A percentile compares a stretch with the other conserved stretches of the same genome.
phyloP scores from a whole-genome alignment of 2,888 invertebrate species.

The Maniola hyperantus region DNA sequence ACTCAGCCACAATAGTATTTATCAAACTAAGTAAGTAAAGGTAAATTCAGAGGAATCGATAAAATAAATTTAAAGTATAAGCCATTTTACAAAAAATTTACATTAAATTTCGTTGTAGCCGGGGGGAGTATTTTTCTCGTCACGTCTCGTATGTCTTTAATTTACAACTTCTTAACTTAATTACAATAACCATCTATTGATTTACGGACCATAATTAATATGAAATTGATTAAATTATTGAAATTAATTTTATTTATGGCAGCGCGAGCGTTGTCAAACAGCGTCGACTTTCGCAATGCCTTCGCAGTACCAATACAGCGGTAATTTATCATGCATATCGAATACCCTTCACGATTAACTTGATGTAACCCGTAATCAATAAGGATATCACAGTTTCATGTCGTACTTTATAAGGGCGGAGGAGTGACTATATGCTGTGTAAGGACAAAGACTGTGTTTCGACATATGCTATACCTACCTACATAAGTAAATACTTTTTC shows the following conservation, averaged over 20 bases:
- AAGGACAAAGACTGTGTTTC: neutral
- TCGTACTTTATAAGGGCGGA: conserved; percentile 14
- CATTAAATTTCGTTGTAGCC: neutral
- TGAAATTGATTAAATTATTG: conserved; percentile 27
- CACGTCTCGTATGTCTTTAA: conserved; percentile 9
- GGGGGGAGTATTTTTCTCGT: neutral
- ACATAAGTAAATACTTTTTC: neutral
- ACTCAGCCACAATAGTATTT: too few species aligned
- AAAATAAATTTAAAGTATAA: too few species aligned
- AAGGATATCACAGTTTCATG: conserved; percentile 27
- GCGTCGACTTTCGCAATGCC: conserved; percentile 5
- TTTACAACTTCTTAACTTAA: conserved; percentile 32
- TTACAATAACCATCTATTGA: conserved; percentile 25
- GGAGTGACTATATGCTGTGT: neutral
- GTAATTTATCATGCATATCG: conserved; percentile 32
- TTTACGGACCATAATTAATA: conserved; percentile 15
- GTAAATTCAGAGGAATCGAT: too few species aligned
- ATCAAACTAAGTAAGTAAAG: too few species aligned
- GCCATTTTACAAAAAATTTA: too few species aligned
- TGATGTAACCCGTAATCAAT: conserved; percentile 21
- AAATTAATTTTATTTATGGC: conserved; percentile 27
- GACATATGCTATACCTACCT: neutral
- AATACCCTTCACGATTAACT: conserved; percentile 28
- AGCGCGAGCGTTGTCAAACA: conserved; percentile 10
- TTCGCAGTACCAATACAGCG: conserved; percentile 14